A percentile compares a stretch with the other conserved stretches of the same genome.
These are phyloP conservation scores for Eutolmus rufibarbis DNA, from an alignment of 2,888 invertebrate genomes.

Conservation along the genomic window DNA sequence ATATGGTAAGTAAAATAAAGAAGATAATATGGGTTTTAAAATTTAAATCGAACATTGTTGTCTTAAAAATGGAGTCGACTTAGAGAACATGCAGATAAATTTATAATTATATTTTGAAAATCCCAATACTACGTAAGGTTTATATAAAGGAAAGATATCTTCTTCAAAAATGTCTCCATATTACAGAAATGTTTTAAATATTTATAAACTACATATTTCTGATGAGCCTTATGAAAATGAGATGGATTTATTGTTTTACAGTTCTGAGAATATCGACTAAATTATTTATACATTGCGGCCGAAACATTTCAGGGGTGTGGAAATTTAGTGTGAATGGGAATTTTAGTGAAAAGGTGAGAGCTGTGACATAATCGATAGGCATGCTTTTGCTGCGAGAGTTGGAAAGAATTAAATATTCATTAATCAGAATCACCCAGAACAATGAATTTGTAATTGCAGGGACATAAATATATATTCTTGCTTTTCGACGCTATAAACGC, in stretches of 20 bases:
- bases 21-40: too few relatives aligned
- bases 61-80: too few relatives aligned
- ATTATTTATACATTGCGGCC: neutral
- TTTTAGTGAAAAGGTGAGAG: neutral
- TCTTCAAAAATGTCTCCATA: neutral
- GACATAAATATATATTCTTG: neutral
- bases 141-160: too few relatives aligned
- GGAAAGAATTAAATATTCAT: neutral
- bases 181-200: neutral
- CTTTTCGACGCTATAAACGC: neutral
- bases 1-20: too few relatives aligned
- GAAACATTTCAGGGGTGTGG: neutral
- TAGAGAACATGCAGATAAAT: too few relatives aligned
- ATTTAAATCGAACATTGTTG: too few relatives aligned
- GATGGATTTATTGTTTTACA: neutral
- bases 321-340: neutral
- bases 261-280: neutral
- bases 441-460: neutral
- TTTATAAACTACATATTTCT: neutral
- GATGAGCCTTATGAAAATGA: neutral
- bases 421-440: neutral
- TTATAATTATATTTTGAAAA: too few relatives aligned
- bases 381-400: neutral
- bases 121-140: neutral
- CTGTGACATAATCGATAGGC: neutral